phyloP scores from a whole-genome alignment of 2,888 invertebrate species.

The Leptopilina syphax region DNA sequence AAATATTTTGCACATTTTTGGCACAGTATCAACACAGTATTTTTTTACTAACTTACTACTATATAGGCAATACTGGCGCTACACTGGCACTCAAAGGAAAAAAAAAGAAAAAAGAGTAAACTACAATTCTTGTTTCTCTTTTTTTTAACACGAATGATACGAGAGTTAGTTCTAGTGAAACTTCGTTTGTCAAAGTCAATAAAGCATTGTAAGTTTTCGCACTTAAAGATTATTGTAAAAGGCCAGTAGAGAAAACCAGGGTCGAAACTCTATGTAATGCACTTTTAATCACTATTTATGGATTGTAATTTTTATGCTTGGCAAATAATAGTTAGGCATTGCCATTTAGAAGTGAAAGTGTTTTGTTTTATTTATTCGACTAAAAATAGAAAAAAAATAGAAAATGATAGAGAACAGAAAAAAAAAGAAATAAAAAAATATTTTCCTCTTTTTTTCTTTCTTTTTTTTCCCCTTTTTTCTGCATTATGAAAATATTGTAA shows the following conservation, averaged over 20 bases:
- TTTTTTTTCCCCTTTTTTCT: too few species aligned
- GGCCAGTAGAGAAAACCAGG: slow-evolving; percentile 9
- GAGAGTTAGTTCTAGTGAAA: background rate
- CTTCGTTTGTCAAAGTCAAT: slow-evolving; percentile 11
- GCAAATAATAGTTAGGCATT: background rate
- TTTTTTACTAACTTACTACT: too few species aligned
- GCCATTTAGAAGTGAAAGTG: slow-evolving; percentile 1
- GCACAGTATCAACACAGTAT: too few species aligned
- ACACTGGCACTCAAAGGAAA: too few species aligned
- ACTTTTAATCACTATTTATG: background rate
- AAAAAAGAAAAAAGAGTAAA: too few species aligned
- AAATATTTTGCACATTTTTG: too few species aligned
- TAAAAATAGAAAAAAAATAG: background rate
- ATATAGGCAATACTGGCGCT: too few species aligned
- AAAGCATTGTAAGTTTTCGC: slow-evolving; percentile 3
- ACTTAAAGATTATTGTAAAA: background rate
- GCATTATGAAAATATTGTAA: too few species aligned
- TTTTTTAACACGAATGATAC: too few species aligned
- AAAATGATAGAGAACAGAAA: too few species aligned
- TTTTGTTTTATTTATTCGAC: background rate
- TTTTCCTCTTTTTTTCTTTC: too few species aligned
- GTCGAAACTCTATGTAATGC: background rate
- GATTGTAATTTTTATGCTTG: background rate
- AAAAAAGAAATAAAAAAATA: background rate
- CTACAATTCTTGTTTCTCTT: too few species aligned